Evolutionary conservation across 2,113 vertebrate species (phyloP), one percentile per base, ranked within the genome.

Genomic region (Meles meles): DNA sequence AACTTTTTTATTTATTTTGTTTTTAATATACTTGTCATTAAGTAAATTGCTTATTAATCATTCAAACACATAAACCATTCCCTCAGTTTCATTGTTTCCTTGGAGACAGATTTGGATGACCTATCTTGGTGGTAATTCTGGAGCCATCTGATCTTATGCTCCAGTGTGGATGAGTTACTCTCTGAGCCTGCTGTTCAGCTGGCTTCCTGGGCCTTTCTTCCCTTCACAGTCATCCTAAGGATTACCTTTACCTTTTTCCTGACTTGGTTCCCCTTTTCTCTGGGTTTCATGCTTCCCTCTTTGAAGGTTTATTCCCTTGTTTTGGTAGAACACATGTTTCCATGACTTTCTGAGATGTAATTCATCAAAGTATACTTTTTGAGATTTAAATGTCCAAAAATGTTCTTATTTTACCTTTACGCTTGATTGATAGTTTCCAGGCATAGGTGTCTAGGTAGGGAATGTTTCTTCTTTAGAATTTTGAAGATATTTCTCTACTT

Each of bases 271-370:
- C 42, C 23, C 23, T 71, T 83, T 94, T 79, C 71, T 39, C 31
- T 61, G 11, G 42, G 71, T 86, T 93, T 90, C 37, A 65, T 25
- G 10, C 74, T 89, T 95, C 61, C 11, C 37, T 61, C 5, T 79
- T 85, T 71, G 7, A 93, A 55, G 11, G 5, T 67, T 90, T 90
- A 63, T 86, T 63, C 5, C 74, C n/a, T 80, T 55, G 34, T 39
- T 93, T 69, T 85, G 63, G 11, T 93, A 55, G 15, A 59, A 59
- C 57, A 81, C 0, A 93, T 49, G 11, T 15, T 84, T 83, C 34
- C n/a, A 2, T 72, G 42, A 27, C n/a, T 90, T 81, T 31, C 34
- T 95, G 57, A 97, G 55, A 93, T 86, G 63, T 93, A 88, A 80
- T 72, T 90, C 23, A 82, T 57, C 27, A 15, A 93, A 93, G 37